A percentile compares a stretch with the other conserved stretches of the same genome.
phyloP scores from a whole-genome alignment of 2,888 invertebrate species.

The Geotrupes spiniger region DNA sequence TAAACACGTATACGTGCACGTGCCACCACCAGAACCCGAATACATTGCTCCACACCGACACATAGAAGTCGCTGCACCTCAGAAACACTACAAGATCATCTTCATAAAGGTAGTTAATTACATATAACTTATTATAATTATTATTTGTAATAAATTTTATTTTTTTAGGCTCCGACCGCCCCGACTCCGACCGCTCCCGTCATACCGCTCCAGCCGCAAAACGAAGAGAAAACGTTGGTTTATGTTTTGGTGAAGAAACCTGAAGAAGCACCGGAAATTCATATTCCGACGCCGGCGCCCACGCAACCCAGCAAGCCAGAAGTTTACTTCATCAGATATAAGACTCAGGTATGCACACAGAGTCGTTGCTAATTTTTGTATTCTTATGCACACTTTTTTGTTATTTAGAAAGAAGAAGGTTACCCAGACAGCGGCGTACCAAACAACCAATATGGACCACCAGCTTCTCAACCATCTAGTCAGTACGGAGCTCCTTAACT shows the following conservation, averaged over 20 bases:
- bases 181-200: constrained; percentile 79
- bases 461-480: constrained; percentile 52
- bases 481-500: constrained; percentile 62
- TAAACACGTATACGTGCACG: constrained; percentile 89
- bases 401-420: constrained; percentile 46
- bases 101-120: constrained; percentile 66
- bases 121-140: neutral
- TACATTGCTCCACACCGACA: constrained; percentile 64
- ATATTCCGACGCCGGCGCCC: constrained; percentile 75
- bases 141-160: neutral
- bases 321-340: constrained; percentile 88
- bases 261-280: constrained; percentile 76
- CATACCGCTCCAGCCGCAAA: constrained; percentile 77
- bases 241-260: constrained; percentile 88
- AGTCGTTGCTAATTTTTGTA: neutral
- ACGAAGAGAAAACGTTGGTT: constrained; percentile 85
- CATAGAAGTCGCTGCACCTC: constrained; percentile 59
- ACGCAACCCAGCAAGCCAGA: constrained; percentile 87
- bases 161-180: constrained; percentile 71
- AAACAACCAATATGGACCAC: constrained; percentile 54
- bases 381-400: constrained; percentile 13
- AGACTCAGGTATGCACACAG: constrained; percentile 64
- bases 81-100: constrained; percentile 82
- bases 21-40: constrained; percentile 84
- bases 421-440: constrained; percentile 48